A percentile compares a stretch with the other conserved stretches of the same genome.
phyloP scores from a whole-genome alignment of 2,113 vertebrate species.

The Psilopsiagon aurifrons region DNA sequence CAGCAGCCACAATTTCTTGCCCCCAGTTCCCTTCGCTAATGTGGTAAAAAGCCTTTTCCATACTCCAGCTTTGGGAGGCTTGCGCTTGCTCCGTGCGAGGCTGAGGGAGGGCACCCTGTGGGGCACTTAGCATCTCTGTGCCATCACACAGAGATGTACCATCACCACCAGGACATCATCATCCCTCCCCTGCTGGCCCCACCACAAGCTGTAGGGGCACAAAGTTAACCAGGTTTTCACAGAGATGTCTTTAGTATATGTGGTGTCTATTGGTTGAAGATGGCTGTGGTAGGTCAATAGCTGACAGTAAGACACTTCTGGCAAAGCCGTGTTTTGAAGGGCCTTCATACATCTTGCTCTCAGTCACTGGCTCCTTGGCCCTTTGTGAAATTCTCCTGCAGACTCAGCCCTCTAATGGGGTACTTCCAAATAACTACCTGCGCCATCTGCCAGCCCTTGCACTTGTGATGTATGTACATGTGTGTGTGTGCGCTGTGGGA shows the following conservation, averaged over 20 bases:
- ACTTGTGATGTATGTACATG: accelerated
- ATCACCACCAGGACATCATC: not conserved
- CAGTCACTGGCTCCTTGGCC: not conserved
- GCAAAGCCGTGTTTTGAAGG: not conserved
- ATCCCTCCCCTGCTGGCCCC: not conserved
- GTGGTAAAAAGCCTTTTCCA: not conserved
- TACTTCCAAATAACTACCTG: not conserved
- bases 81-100: accelerated
- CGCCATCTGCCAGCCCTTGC: not conserved
- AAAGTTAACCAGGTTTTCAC: not conserved
- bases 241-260: not conserved
- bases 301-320: not conserved
- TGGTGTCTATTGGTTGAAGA: not conserved
- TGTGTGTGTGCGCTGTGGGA: not conserved
- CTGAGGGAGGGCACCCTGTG: not conserved
- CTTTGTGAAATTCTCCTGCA: not conserved
- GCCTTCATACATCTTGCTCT: not conserved
- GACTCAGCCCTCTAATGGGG: not conserved
- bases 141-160: not conserved
- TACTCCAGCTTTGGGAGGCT: not conserved
- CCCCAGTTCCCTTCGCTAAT: not conserved
- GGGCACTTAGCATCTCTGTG: not conserved
- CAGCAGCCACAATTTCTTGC: not conserved
- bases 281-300: not conserved
- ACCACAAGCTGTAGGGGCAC: not conserved